Base-by-base conservation (phyloP, 2,797 vertebrate species). In the Eupleurogrammus muticus region DNA sequence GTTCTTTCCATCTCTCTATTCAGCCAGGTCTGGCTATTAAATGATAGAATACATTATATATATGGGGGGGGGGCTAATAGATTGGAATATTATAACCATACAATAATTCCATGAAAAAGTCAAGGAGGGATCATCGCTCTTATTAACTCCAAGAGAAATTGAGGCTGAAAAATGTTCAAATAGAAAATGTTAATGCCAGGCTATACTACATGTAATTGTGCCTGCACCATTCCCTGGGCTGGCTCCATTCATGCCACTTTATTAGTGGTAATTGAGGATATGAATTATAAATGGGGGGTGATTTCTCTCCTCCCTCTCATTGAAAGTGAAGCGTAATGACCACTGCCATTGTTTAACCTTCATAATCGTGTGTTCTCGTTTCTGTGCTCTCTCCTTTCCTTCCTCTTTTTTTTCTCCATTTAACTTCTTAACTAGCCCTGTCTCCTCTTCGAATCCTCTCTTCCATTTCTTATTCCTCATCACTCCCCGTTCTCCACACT, bases 261-360 rank as follows among this genome's bases (percentile, higher is more conserved):
- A 99, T 99, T 98, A 98, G 98, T 97, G 98, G 96, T 99, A 99
- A 99, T 99, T 98, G 97, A 97, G 95, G 95, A 93, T 97, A 98
- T 99, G 97, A 99, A 99, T 99, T 99, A 99, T 98, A 96, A 98
- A 99, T 98, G 88, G 85, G 94, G 95, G 94, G 94, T 92, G 96
- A 98, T 97, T 97, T 97, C 96, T 96, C 95, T 89, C 77, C 85
- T 85, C 72, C 84, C 28, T 71, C 84, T 85, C 83, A 82, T 81
- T 93, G 95, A 96, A 97, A 96, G 96, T 95, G 95, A 94, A 92
- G 95, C 93, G 90, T 97, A 96, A 99, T 97, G 96, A 96, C 95
- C 96, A 94, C 95, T 96, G 96, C 90, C 88, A 92, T 90, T 92
- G 91, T 92, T 92, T 92, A 92, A 92, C 91, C 91, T 97, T 97